phyloP scores from a whole-genome alignment of 2,113 vertebrate species.

The Odontophorus gujanensis region DNA sequence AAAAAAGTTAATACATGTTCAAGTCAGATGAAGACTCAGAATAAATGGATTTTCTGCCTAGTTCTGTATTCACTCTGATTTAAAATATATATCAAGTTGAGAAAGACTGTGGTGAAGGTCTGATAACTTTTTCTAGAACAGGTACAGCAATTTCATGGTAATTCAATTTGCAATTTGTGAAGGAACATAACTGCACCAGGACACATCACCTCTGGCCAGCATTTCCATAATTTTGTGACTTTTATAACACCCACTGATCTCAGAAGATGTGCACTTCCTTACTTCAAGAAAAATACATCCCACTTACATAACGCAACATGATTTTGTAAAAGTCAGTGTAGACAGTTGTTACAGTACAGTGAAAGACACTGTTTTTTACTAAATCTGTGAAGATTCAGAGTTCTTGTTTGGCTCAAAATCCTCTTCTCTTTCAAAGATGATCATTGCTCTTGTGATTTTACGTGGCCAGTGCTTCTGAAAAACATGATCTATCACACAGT shows the following conservation, averaged over 20 bases:
- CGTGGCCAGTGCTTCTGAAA: not conserved
- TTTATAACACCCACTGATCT: not conserved
- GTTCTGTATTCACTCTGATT: not conserved
- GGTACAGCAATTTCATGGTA: not conserved
- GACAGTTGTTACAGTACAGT: not conserved
- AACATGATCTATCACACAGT: not conserved
- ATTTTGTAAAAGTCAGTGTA: not conserved
- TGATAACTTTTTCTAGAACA: not conserved
- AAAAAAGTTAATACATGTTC: not conserved
- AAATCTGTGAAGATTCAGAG: not conserved
- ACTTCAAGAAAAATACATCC: not conserved
- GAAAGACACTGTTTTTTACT: not conserved
- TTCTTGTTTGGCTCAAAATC: not conserved
- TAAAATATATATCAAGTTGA: not conserved
- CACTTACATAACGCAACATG: fast-evolving
- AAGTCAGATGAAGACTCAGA: not conserved
- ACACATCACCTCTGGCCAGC: not conserved
- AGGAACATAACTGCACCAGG: not conserved
- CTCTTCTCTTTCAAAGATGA: too few species aligned
- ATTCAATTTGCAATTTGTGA: not conserved
- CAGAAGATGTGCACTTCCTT: not conserved
- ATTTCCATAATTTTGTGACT: not conserved
- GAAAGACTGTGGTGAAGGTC: not conserved
- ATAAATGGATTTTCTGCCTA: not conserved
- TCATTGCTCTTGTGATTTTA: not conserved